A percentile compares a stretch with the other conserved stretches of the same genome.
Conservation (phyloP, 1,140 invertebrate species). For the Macrosteles quadrilineatus region DNA sequence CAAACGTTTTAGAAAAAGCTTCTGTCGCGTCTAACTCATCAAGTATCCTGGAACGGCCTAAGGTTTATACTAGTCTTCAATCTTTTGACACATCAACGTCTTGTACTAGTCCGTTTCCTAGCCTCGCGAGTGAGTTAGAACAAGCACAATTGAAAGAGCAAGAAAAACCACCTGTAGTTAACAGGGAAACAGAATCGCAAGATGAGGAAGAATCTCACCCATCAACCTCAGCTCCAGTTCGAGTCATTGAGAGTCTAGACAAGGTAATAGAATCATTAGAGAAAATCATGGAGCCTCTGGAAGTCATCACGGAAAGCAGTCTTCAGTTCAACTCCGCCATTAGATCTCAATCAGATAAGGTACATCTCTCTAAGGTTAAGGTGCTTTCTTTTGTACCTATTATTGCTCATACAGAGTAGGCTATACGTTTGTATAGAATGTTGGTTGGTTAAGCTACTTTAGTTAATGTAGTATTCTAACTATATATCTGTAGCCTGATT, state of each 20-base stretch:
- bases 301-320: constrained; percentile 17
- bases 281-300: constrained; percentile 34
- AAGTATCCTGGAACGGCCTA: too few relatives aligned
- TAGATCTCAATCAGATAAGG: neutral
- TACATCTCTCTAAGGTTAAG: too few relatives aligned
- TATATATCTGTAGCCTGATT: too few relatives aligned
- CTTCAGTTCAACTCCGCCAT: neutral
- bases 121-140: constrained; percentile 8
- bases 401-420: too few relatives aligned
- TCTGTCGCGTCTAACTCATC: neutral
- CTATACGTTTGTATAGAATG: too few relatives aligned
- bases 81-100: neutral
- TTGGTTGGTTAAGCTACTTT: too few relatives aligned
- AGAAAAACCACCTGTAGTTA: too few relatives aligned
- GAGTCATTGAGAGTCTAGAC: constrained; percentile 34
- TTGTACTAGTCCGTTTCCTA: neutral
- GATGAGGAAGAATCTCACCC: too few relatives aligned
- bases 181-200: too few relatives aligned
- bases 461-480: too few relatives aligned
- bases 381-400: too few relatives aligned
- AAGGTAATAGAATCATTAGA: constrained; percentile 35
- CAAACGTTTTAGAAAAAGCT: neutral
- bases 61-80: constrained; percentile 3
- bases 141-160: neutral
- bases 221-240: neutral